A percentile compares a stretch with the other conserved stretches of the same genome.
Evolutionary conservation across 2,888 invertebrate species (phyloP).

Genomic region (Phortica okadai): DNA sequence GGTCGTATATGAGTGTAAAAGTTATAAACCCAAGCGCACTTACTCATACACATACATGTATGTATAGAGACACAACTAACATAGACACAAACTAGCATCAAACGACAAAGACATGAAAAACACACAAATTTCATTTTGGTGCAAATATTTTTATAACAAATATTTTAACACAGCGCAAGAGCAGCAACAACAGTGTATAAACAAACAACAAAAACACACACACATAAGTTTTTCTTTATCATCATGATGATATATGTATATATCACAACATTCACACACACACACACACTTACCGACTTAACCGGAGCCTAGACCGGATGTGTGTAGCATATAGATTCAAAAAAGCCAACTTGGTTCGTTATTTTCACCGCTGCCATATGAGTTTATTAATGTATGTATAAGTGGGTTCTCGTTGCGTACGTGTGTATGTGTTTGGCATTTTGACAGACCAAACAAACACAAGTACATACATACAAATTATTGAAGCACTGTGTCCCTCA

Average conservation of each 20-base stretch:
- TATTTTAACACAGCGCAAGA: slow-evolving; percentile 50
- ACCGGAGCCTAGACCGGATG: background rate
- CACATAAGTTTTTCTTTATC: background rate
- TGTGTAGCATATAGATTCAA: background rate
- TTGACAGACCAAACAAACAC: slow-evolving; percentile 15
- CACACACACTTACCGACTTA: background rate
- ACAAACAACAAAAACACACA: slow-evolving; percentile 13
- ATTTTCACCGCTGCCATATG: slow-evolving; percentile 13
- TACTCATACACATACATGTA: background rate
- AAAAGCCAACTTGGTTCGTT: slow-evolving; percentile 3
- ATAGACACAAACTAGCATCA: slow-evolving; percentile 31
- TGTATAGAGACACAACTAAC: slow-evolving; percentile 42
- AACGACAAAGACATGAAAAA: slow-evolving; percentile 45
- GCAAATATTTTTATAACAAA: slow-evolving; percentile 64
- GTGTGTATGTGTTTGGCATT: slow-evolving; percentile 30
- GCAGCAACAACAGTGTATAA: background rate
- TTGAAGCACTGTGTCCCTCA: background rate
- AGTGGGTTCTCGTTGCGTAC: background rate
- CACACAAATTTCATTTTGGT: slow-evolving; percentile 49
- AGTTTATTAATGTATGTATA: slow-evolving; percentile 26
- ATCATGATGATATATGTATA: background rate
- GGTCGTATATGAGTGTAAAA: background rate
- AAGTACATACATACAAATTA: slow-evolving; percentile 4
- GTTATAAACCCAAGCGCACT: background rate
- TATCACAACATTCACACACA: background rate